Evolutionary conservation across 2,888 invertebrate genomes (phyloP).

Genomic region (Rhorus exstirpatorius): DNA sequence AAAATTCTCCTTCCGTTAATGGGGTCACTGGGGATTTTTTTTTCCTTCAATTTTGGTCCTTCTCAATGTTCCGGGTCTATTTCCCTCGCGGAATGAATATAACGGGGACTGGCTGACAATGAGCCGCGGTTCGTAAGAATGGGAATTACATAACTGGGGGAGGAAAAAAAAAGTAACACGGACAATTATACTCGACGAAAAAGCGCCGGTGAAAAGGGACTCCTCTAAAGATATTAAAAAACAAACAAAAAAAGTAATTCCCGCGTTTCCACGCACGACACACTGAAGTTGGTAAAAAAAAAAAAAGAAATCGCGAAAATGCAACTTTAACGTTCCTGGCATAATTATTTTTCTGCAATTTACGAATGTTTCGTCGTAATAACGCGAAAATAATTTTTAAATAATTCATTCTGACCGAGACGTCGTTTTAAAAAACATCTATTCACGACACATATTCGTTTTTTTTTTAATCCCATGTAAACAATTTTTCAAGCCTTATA

Average conservation of each 20-base stretch:
- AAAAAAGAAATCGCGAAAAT: neutral
- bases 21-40: slow-evolving; percentile 54
- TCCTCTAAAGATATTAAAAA: no score
- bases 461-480: no score
- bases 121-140: slow-evolving; percentile 21
- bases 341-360: slow-evolving; percentile 27
- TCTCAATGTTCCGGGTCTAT: slow-evolving; percentile 35
- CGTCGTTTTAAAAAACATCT: no score
- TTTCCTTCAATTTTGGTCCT: slow-evolving; percentile 55
- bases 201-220: no score
- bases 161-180: slow-evolving; percentile 27
- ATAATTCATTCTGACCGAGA: no score
- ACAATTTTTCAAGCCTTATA: no score
- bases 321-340: neutral
- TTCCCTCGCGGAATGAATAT: slow-evolving; percentile 40
- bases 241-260: slow-evolving; percentile 36
- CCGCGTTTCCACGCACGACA: slow-evolving; percentile 12
- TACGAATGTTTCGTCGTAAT: no score
- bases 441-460: no score
- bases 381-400: no score
- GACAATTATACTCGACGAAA: slow-evolving; percentile 50
- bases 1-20: slow-evolving; percentile 40
- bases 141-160: slow-evolving; percentile 38
- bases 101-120: slow-evolving; percentile 2
- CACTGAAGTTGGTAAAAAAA: neutral